These are phyloP conservation scores for Anolis apletophallus DNA, from an alignment of 2,797 vertebrate species.

Conservation along the genomic window DNA sequence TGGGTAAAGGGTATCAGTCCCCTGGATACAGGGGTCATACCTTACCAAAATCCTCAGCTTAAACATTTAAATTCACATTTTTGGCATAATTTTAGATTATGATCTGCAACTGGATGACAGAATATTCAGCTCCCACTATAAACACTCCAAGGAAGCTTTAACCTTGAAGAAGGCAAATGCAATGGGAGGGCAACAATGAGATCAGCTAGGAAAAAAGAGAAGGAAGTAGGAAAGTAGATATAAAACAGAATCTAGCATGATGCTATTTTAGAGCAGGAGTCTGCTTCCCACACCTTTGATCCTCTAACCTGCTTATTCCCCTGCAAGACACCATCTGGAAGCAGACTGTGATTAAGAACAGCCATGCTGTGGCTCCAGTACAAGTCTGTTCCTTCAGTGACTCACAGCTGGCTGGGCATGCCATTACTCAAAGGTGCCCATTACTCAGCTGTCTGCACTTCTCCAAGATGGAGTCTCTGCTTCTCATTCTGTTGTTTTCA, in stretches of 20 bases:
- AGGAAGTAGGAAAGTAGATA: background rate
- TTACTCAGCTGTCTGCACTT: constrained; percentile 68
- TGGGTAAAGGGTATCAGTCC: no score
- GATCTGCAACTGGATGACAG: background rate
- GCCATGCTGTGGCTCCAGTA: constrained; percentile 58
- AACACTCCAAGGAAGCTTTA: background rate
- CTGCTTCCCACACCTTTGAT: background rate
- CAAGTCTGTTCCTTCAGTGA: constrained; percentile 69
- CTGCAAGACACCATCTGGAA: constrained; percentile 46
- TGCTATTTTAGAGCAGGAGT: background rate
- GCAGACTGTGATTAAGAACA: constrained; percentile 51
- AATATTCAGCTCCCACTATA: background rate
- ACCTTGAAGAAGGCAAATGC: background rate
- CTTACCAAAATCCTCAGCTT: no score
- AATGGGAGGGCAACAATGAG: background rate
- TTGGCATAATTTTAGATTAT: background rate
- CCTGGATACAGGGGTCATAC: no score
- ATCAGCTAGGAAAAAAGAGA: background rate
- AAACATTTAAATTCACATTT: no score
- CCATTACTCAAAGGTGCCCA: constrained; percentile 62
- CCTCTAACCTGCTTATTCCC: constrained; percentile 45
- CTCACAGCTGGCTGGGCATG: constrained; percentile 64
- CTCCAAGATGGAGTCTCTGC: constrained; percentile 59
- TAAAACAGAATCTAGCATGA: background rate
- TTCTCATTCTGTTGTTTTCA: background rate